phyloP scores from a whole-genome alignment of 2,797 vertebrate genomes.

The Botia kubotai region DNA sequence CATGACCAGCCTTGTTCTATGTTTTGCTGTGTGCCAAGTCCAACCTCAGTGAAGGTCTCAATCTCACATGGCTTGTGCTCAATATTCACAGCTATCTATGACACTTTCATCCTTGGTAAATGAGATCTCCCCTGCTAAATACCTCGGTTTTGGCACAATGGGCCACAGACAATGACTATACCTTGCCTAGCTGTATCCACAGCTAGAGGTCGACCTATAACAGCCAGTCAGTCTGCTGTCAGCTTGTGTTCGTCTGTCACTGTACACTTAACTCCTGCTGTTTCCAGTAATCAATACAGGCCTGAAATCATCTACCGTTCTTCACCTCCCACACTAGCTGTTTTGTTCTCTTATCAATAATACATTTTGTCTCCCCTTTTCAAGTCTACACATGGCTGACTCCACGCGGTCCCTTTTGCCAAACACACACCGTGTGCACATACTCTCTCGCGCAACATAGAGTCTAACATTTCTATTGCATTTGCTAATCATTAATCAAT shows the following conservation, averaged over 20 bases:
- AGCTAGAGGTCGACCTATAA: conserved; percentile 40
- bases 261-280: conserved; percentile 94
- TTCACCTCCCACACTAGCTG: conserved; percentile 91
- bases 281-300: conserved; percentile 98
- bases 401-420: conserved; percentile 45
- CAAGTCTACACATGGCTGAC: conserved; percentile 52
- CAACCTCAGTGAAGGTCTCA: not conserved
- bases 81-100: conserved; percentile 10
- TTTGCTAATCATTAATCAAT: conserved; percentile 99
- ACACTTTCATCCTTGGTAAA: conserved; percentile 11
- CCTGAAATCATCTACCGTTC: conserved; percentile 94
- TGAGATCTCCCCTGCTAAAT: conserved; percentile 10
- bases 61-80: conserved; percentile 34
- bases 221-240: conserved; percentile 65
- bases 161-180: not conserved
- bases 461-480: conserved; percentile 98
- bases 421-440: conserved; percentile 61
- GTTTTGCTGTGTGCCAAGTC: too few relatives aligned
- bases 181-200: conserved; percentile 2
- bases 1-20: too few relatives aligned
- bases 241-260: conserved; percentile 75
- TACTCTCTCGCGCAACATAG: conserved; percentile 65
- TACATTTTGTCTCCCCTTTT: conserved; percentile 76
- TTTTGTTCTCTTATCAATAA: conserved; percentile 99
- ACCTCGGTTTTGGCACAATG: conserved; percentile 5